Conservation (phyloP, 2,113 vertebrate species). For the Calyptommatus sinebrachiatus region DNA sequence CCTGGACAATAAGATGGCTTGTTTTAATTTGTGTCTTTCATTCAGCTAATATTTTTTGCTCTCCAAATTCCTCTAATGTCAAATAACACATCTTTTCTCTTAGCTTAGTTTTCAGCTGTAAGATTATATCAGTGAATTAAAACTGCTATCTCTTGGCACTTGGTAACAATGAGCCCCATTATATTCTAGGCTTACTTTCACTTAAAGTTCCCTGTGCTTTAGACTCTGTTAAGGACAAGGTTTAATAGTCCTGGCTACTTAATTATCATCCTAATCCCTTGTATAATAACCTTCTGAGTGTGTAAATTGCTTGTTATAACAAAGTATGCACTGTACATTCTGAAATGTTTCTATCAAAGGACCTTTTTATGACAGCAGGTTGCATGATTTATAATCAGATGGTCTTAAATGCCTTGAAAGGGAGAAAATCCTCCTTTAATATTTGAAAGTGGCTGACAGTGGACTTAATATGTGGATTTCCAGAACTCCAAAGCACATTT, state of each 20-base stretch:
- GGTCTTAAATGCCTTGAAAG: conserved; percentile 6
- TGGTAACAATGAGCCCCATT: conserved; percentile 22
- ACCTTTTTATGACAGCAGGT: conserved; percentile 28
- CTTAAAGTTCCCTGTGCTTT: not conserved
- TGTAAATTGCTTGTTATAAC: conserved; percentile 42
- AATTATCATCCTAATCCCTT: conserved; percentile 26
- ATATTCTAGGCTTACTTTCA: conserved; percentile 27
- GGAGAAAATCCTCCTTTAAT: conserved; percentile 7
- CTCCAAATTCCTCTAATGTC: conserved; percentile 11
- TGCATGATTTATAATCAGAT: conserved; percentile 28
- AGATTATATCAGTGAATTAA: conserved; percentile 35
- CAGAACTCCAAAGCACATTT: conserved; percentile 11
- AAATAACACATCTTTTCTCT: conserved; percentile 23
- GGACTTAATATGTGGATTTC: conserved; percentile 29
- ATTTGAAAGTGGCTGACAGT: conserved; percentile 11
- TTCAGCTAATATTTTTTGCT: conserved; percentile 25
- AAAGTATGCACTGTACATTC: conserved; percentile 8
- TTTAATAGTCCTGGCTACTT: conserved; percentile 36
- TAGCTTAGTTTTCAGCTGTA: conserved; percentile 10
- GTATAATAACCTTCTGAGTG: conserved; percentile 31
- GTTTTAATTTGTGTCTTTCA: conserved; percentile 2
- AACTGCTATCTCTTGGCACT: conserved; percentile 17
- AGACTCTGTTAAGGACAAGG: conserved; percentile 22
- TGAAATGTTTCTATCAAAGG: conserved; percentile 51
- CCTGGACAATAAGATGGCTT: conserved; percentile 10